Conservation (phyloP, 2,888 invertebrate genomes). For the Tenthredo notha region DNA sequence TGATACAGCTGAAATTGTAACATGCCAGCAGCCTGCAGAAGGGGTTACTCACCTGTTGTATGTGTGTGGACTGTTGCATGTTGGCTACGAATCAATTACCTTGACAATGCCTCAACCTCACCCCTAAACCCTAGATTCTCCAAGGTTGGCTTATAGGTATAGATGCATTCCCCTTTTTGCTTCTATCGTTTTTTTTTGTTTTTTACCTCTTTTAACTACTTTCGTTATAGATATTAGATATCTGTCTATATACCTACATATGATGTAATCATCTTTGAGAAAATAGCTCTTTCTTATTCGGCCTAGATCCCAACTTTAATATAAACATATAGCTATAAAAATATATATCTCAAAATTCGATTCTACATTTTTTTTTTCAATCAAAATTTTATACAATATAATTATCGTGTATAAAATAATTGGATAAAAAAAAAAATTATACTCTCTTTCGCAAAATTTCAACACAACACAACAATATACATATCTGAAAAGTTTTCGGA, state of each 20-base stretch:
- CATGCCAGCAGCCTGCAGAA: not conserved
- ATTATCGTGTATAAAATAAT: too few species aligned
- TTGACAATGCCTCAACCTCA: conserved; percentile 36
- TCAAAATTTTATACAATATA: too few species aligned
- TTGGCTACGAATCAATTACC: conserved; percentile 50
- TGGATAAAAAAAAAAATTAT: too few species aligned
- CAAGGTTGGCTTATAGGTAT: not conserved
- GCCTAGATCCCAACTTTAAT: not conserved
- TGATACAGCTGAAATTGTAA: not conserved
- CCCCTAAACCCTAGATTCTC: not conserved
- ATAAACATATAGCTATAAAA: too few species aligned
- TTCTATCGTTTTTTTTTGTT: too few species aligned
- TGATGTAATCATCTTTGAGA: too few species aligned
- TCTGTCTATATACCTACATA: not conserved
- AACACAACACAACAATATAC: too few species aligned
- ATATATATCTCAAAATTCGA: too few species aligned
- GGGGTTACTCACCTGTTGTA: conserved; percentile 48
- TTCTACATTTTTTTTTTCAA: too few species aligned
- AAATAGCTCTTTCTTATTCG: not conserved
- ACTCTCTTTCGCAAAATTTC: too few species aligned
- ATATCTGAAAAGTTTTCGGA: too few species aligned
- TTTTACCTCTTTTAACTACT: not conserved
- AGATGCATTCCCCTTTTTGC: not conserved
- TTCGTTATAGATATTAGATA: not conserved
- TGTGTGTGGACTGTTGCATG: conserved; percentile 44